Evolutionary conservation across 1,140 invertebrate species (phyloP).

Genomic region (Drosophila pectinifera): DNA sequence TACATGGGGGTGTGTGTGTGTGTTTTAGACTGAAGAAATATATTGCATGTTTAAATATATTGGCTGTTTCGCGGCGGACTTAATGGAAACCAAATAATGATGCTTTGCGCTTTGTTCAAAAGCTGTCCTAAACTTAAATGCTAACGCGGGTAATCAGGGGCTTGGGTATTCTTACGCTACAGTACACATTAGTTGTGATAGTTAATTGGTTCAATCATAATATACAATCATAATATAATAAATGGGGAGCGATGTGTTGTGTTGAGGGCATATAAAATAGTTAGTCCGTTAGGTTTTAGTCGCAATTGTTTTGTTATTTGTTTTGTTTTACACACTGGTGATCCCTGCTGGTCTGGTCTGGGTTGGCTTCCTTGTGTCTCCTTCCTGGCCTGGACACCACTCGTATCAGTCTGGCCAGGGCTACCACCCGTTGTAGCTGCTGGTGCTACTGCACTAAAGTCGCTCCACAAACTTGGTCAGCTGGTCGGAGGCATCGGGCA

Average conservation of each 20-base stretch:
- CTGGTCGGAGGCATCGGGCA: conserved; percentile 95
- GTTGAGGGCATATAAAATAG: conserved; percentile 11
- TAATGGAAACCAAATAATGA: conserved; percentile 14
- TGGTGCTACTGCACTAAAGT: conserved; percentile 86
- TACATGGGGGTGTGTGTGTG: conserved; percentile 15
- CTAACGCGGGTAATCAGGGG: conserved; percentile 5
- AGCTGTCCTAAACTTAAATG: conserved; percentile 37
- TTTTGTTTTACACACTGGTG: conserved; percentile 23
- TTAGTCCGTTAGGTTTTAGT: conserved; percentile 13
- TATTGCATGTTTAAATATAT: conserved; percentile 21
- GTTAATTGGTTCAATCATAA: conserved; percentile 7
- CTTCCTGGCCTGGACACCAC: no score
- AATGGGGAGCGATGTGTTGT: background rate
- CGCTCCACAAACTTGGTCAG: conserved; percentile 97
- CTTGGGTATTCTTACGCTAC: conserved; percentile 18
- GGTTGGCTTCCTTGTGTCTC: no score
- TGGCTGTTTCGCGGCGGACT: conserved; percentile 8
- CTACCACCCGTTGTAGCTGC: conserved; percentile 43
- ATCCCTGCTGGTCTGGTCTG: conserved; percentile 23
- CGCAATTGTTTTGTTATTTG: conserved; percentile 10
- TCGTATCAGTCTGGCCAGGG: conserved; percentile 2
- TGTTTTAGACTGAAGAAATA: conserved; percentile 16
- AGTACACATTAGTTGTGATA: conserved; percentile 39
- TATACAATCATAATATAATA: conserved; percentile 15
- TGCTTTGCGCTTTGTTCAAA: conserved; percentile 18